Percentiles rank a stretch among this genome's conserved stretches.
These are phyloP conservation scores for Volucella bombylans DNA, from an alignment of 2,888 invertebrate genomes.

Conservation along the genomic window DNA sequence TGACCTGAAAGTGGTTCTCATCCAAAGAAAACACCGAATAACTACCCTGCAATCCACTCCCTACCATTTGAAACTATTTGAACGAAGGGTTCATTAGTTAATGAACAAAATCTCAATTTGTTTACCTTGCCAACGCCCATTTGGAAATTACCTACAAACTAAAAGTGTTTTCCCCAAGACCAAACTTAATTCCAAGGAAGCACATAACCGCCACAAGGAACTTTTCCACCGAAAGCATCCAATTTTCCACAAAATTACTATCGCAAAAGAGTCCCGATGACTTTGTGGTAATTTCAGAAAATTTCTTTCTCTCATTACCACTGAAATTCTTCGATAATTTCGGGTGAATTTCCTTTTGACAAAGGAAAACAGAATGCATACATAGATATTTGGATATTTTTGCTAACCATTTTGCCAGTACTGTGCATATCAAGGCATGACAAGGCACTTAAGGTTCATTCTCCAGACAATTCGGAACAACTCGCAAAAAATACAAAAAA, in stretches of 20 bases:
- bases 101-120: constrained; percentile 11
- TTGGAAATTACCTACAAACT: not conserved
- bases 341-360: not conserved
- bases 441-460: constrained; percentile 24
- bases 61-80: not conserved
- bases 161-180: too few species aligned
- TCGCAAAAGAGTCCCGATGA: constrained; percentile 42
- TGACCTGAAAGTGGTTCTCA: too few species aligned
- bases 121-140: not conserved
- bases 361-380: constrained; percentile 14
- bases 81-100: constrained; percentile 16
- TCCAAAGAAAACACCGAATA: too few species aligned
- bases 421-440: constrained; percentile 47
- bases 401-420: too few species aligned
- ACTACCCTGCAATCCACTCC: too few species aligned
- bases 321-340: constrained; percentile 14
- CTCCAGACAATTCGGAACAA: constrained; percentile 25
- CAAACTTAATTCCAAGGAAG: too few species aligned
- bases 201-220: constrained; percentile 35
- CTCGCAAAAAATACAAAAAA: constrained; percentile 33
- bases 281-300: constrained; percentile 25
- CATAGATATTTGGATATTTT: not conserved
- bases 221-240: constrained; percentile 24
- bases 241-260: constrained; percentile 59
- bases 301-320: constrained; percentile 24